Evolutionary conservation across 2,797 vertebrate genomes (phyloP), one percentile per base, ranked within the genome.

Genomic region (Sparidentex hasta): DNA sequence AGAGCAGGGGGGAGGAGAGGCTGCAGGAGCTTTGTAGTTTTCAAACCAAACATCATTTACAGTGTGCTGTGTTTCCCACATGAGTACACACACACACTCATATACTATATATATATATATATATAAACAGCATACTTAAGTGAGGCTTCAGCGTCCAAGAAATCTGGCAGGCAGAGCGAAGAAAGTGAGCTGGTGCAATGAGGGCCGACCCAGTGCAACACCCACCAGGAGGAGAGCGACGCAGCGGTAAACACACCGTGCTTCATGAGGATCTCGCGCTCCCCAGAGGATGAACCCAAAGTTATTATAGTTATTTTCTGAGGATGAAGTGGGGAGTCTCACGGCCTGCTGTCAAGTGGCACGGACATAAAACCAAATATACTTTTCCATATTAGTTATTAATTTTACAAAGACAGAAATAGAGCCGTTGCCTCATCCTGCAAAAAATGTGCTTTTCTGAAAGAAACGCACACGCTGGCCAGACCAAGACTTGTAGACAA

Each of bases 131-230:
- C 48, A 70, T 33, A 27, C 16, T 5, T 57, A 18, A 56, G 70
- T 73, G 58, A 5, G 16, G 55, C 29, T 65, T 65, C 65, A 55
- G 41, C 17, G 57, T 65, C 72, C 46, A 23, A 46, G 71, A 48
- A 27, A 4, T 66, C 5, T 62, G 67, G 12, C 67, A 67, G 65
- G 50, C 62, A 57, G 65, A 58, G 57, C 46, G 33, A 17, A 59
- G 65, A 29, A 46, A 25, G 38, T 16, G 48, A 74, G 65, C 70
- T 74, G 75, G 59, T 74, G 80, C 75, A 82, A 82, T 50, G 21
- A 65, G 65, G 20, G 21, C 55, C 27, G 33, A 66, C 18, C 1
- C 29, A 14, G 46, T 58, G 74, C 71, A 78, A 78, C 57, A 41
- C 46, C 59, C 59, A n/a, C 7, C 57, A 21, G 33, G 38, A 4